Conservation (phyloP, 2,113 vertebrate species). For the Picathartes gymnocephalus region DNA sequence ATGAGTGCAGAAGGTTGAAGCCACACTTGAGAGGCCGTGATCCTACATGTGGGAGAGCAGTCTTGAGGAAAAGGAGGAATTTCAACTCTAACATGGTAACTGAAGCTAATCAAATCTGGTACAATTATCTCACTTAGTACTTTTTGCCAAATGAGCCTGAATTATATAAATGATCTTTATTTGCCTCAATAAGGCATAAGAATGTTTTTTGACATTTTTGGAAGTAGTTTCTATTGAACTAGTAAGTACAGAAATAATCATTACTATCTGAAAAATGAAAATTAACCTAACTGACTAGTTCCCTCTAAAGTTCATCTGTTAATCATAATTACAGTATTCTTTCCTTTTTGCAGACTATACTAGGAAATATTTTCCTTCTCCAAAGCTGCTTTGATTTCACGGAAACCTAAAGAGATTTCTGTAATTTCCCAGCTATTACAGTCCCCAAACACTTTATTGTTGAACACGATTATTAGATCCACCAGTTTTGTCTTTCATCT, state of each 20-base stretch:
- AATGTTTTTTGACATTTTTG: background rate
- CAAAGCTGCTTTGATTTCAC: background rate
- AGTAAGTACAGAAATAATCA: background rate
- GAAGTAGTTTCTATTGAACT: background rate
- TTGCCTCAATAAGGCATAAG: background rate
- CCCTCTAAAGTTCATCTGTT: background rate
- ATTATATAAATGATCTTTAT: background rate
- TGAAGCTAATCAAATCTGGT: background rate
- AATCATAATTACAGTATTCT: background rate
- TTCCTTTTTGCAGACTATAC: background rate
- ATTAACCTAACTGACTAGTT: background rate
- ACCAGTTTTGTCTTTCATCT: constrained; percentile 54
- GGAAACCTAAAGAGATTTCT: background rate
- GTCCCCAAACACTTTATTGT: constrained; percentile 12
- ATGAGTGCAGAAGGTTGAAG: background rate
- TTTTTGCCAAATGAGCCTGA: background rate
- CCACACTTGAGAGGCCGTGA: background rate
- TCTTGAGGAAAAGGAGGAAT: background rate
- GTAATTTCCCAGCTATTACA: constrained; percentile 27
- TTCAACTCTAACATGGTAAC: background rate
- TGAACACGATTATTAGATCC: constrained; percentile 29
- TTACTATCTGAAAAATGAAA: background rate
- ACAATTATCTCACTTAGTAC: background rate
- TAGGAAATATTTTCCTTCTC: background rate
- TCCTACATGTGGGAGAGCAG: background rate